These are phyloP conservation scores for Volucella bombylans DNA, from an alignment of 2,888 invertebrate species.

Conservation along the genomic window DNA sequence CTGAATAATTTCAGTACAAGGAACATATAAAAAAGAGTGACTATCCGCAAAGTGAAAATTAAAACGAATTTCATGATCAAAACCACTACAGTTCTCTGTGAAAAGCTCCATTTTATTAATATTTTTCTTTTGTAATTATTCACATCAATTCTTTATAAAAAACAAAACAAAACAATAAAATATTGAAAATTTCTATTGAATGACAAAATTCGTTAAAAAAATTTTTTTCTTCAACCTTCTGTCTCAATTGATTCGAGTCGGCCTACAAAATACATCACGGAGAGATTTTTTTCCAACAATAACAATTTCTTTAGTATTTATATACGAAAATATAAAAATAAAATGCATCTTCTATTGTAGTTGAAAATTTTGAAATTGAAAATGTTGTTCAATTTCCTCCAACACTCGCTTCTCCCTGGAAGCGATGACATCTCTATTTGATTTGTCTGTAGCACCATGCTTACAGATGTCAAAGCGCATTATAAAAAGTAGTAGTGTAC, in stretches of 20 bases:
- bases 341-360: conserved; percentile 30
- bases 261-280: not conserved
- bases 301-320: not conserved
- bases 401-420: not conserved
- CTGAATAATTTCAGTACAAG: not conserved
- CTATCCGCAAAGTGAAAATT: too few species aligned
- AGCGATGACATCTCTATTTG: not conserved
- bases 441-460: not conserved
- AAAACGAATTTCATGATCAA: too few species aligned
- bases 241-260: not conserved
- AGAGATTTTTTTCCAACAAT: conserved; percentile 11
- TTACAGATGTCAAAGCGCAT: conserved; percentile 11
- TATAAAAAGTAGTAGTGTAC: not conserved
- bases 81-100: not conserved
- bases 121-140: conserved; percentile 1
- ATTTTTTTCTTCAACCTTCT: not conserved
- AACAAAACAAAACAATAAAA: not conserved
- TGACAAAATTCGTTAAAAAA: conserved; percentile 10
- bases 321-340: conserved; percentile 37
- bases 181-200: conserved; percentile 3
- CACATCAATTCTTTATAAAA: conserved; percentile 25
- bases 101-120: conserved; percentile 28
- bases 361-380: conserved; percentile 9
- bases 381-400: not conserved
- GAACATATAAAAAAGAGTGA: not conserved